A percentile compares a stretch with the other conserved stretches of the same genome.
These are phyloP conservation scores for Brachyistius frenatus DNA, from an alignment of 2,113 vertebrate species.

Conservation along the genomic window DNA sequence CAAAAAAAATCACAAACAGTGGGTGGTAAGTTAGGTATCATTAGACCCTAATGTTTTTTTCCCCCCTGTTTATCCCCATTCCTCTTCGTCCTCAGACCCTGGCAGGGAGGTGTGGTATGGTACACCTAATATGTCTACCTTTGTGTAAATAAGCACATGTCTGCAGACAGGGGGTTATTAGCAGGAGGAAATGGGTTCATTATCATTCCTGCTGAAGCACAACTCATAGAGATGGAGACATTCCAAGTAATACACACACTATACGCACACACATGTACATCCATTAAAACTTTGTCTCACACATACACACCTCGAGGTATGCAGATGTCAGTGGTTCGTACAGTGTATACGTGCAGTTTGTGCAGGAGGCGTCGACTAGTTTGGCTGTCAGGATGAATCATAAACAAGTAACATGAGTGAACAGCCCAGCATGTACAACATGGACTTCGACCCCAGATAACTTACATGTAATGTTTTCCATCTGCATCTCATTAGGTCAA, in stretches of 20 bases:
- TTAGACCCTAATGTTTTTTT: conserved; percentile 19
- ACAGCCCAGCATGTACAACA: conserved; percentile 27
- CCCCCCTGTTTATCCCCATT: background rate
- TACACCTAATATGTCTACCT: conserved; percentile 57
- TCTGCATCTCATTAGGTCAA: conserved; percentile 44
- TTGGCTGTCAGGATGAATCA: background rate
- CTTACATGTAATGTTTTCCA: conserved; percentile 36
- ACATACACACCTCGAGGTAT: background rate
- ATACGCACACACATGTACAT: background rate
- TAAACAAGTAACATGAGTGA: conserved; percentile 8
- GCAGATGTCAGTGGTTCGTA: background rate
- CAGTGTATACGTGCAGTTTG: background rate
- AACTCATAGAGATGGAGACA: conserved; percentile 5
- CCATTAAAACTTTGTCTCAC: conserved; percentile 2
- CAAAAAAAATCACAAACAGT: background rate
- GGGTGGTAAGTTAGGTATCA: conserved; percentile 7
- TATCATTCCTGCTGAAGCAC: conserved; percentile 50
- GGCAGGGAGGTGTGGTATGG: conserved; percentile 11
- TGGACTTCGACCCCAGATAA: conserved; percentile 26
- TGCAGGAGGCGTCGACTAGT: background rate
- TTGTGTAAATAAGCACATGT: conserved; percentile 61
- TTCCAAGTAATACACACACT: conserved; percentile 43
- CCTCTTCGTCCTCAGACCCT: conserved; percentile 4
- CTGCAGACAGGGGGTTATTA: conserved; percentile 53
- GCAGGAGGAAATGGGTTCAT: conserved; percentile 60